phyloP scores from a whole-genome alignment of 2,797 vertebrate genomes.

The Phaenicophaeus curvirostris region DNA sequence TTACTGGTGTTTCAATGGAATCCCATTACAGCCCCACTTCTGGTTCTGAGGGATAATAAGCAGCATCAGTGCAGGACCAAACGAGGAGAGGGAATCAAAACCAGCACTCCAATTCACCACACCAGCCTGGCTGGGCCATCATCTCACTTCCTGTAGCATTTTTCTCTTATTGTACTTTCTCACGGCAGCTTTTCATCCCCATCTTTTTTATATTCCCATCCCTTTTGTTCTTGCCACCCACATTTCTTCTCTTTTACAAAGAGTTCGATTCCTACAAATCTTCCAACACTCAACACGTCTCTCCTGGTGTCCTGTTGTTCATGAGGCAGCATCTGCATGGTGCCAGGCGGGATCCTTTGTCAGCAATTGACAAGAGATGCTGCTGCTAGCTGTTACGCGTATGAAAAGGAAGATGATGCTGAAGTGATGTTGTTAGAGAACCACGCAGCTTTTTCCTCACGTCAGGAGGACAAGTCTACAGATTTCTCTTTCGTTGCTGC shows the following conservation, averaged over 20 bases:
- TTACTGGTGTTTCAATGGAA: neutral
- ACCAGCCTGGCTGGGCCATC: neutral
- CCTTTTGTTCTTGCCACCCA: neutral
- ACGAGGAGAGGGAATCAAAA: neutral
- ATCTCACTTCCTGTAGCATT: neutral
- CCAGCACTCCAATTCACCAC: neutral
- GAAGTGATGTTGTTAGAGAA: neutral
- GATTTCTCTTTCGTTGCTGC: neutral
- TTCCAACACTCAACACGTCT: neutral
- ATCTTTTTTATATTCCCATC: neutral
- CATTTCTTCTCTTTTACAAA: neutral
- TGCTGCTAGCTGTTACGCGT: neutral
- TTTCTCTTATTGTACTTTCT: neutral
- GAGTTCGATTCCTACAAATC: slow-evolving; percentile 24
- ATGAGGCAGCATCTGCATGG: neutral
- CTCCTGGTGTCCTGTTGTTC: slow-evolving; percentile 29
- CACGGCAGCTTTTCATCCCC: neutral
- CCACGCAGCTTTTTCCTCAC: accelerated
- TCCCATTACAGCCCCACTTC: neutral
- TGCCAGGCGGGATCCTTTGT: slow-evolving; percentile 41
- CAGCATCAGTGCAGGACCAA: neutral
- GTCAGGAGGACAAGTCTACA: neutral
- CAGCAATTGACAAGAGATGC: slow-evolving; percentile 27
- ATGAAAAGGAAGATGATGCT: neutral
- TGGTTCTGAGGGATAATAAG: neutral